Conservation (phyloP, 2,888 invertebrate genomes). For the Eugnorisma glareosa region DNA sequence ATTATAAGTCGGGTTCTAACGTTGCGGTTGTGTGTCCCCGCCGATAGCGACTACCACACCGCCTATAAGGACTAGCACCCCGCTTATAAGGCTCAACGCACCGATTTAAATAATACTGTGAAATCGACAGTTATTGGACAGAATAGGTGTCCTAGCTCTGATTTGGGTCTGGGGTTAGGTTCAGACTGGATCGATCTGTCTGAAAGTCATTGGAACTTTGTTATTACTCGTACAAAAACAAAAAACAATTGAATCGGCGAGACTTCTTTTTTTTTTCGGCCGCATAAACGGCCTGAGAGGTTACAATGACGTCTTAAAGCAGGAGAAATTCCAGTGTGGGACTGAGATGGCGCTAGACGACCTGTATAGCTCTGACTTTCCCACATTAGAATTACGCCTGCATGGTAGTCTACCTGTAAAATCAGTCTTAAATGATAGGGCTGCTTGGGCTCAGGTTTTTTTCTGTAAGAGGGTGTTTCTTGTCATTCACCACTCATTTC, state of each 20-base stretch:
- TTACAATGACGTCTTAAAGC: too few relatives aligned
- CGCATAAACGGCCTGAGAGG: background rate
- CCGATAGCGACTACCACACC: slow-evolving; percentile 44
- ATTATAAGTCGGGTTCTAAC: slow-evolving; percentile 47
- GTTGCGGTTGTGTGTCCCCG: slow-evolving; percentile 65
- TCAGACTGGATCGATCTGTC: slow-evolving; percentile 12
- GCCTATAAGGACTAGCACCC: slow-evolving; percentile 30
- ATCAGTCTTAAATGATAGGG: background rate
- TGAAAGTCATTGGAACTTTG: background rate
- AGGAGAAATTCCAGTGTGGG: too few relatives aligned
- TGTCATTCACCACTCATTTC: too few relatives aligned
- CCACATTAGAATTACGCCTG: too few relatives aligned
- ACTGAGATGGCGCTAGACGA: too few relatives aligned
- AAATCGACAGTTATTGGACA: slow-evolving; percentile 24
- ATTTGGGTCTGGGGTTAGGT: background rate
- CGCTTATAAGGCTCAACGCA: slow-evolving; percentile 40
- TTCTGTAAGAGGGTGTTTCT: too few relatives aligned
- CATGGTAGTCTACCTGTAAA: too few relatives aligned
- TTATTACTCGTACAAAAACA: slow-evolving; percentile 11
- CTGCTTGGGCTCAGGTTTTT: too few relatives aligned
- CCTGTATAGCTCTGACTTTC: too few relatives aligned
- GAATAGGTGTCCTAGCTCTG: background rate
- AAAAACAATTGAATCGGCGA: background rate
- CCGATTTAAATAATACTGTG: slow-evolving; percentile 47
- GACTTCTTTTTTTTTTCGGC: background rate